phyloP scores from a whole-genome alignment of 2,113 vertebrate genomes.

The Erpornis zantholeuca region DNA sequence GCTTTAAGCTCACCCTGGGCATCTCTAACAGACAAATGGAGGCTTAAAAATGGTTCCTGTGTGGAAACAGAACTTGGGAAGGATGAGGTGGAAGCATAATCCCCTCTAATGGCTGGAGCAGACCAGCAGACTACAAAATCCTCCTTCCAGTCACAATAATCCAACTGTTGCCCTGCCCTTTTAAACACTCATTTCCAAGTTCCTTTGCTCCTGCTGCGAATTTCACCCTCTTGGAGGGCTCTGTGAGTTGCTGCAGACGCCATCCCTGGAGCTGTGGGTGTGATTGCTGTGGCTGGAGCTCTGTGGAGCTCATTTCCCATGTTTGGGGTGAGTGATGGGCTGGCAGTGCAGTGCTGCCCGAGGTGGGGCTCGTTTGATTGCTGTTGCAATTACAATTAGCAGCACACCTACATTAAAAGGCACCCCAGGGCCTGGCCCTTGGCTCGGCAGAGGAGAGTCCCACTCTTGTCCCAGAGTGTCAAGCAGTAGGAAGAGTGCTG shows the following conservation, averaged over 20 bases:
- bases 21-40: background rate
- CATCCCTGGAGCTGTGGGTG: background rate
- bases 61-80: too few relatives aligned
- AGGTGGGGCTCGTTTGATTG: rapidly evolving
- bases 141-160: background rate
- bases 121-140: background rate
- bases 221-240: background rate
- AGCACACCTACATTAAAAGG: rapidly evolving
- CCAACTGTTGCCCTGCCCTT: background rate
- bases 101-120: background rate
- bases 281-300: background rate
- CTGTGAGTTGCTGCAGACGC: rapidly evolving
- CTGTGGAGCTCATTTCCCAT: rapidly evolving
- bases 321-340: background rate
- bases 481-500: rapidly evolving
- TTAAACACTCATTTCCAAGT: background rate
- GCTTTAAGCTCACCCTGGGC: background rate
- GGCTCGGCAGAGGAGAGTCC: background rate
- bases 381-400: rapidly evolving
- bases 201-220: background rate
- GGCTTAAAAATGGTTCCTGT: background rate
- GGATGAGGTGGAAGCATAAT: background rate
- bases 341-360: rapidly evolving
- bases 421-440: background rate
- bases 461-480: background rate